Conservation (phyloP, 2,797 vertebrate genomes). For the Tinamus major region DNA sequence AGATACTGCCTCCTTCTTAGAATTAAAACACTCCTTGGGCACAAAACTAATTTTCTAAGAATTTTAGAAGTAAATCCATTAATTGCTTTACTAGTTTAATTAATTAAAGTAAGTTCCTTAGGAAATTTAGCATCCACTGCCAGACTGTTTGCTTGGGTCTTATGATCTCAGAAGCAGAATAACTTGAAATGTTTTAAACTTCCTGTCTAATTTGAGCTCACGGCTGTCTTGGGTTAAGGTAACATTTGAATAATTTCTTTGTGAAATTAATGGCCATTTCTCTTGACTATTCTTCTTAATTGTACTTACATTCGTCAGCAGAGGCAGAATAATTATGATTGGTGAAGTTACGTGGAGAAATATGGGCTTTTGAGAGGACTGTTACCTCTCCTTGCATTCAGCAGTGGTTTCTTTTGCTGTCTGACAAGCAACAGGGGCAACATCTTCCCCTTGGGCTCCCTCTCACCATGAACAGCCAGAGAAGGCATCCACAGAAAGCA, state of each 20-base stretch:
- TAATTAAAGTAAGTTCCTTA: constrained; percentile 63
- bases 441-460: rapidly evolving
- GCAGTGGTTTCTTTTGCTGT: background rate
- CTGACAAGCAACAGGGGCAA: background rate
- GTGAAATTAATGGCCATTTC: constrained; percentile 39
- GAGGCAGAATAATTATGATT: background rate
- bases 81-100: constrained; percentile 70
- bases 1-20: background rate
- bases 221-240: rapidly evolving
- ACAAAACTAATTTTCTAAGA: constrained; percentile 65
- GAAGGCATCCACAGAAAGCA: background rate
- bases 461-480: background rate
- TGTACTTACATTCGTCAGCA: background rate
- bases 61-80: constrained; percentile 69
- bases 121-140: constrained; percentile 44
- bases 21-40: constrained; percentile 68
- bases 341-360: background rate
- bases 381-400: background rate
- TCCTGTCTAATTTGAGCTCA: background rate
- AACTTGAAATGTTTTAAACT: constrained; percentile 43
- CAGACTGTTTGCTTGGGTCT: constrained; percentile 53
- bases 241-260: constrained; percentile 9
- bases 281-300: background rate
- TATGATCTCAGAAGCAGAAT: background rate
- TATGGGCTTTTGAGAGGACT: rapidly evolving